Evolutionary conservation across 2,113 vertebrate genomes (phyloP), one percentile per base, ranked within the genome.

Genomic region (Hiodon tergisus): DNA sequence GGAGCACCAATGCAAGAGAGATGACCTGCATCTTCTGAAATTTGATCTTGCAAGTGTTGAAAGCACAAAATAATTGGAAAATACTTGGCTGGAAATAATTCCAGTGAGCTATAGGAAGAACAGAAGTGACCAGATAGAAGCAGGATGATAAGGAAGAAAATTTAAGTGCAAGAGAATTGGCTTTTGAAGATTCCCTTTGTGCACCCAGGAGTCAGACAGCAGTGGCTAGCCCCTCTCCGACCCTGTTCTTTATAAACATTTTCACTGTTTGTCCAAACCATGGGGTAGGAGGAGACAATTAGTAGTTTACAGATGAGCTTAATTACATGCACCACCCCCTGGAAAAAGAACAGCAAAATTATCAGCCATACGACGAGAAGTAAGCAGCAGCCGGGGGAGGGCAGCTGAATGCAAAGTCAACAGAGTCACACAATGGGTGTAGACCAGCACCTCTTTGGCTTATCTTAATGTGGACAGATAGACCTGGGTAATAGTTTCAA

Each of bases 291-390:
- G 92, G 92, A 84, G 92, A 92, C 92, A 91, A 94, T 94, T 92
- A 94, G 92, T 92, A 81, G 86, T 94, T 94, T 93, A 91, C 88
- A 87, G 92, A 91, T 95, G 94, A 93, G 72, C 89, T 88, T 91
- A 94, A 92, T 93, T 86, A 90, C 85, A 78, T 57, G 81, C 80
- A 80, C 84, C 76, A 83, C 89, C 88, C 83, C 80, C 81, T 69
- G 69, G 80, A 71, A 88, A 81, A 80, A 61, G 60, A 86, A 76
- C 77, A 86, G 82, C 79, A 72, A 87, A 85, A 81, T 84, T 80
- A 80, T 87, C 84, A 90, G 82, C 84, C 77, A 67, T 48, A 65
- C 60, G 16, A 50, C 31, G 31, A 31, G 31, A 53, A 58, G 16
- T 11, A 53, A 57, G 78, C 61, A 54, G 79, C 67, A 31, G 31